phyloP scores from a whole-genome alignment of 64 coral and sea anemone genomes.

The Stichodactyla helianthus region DNA sequence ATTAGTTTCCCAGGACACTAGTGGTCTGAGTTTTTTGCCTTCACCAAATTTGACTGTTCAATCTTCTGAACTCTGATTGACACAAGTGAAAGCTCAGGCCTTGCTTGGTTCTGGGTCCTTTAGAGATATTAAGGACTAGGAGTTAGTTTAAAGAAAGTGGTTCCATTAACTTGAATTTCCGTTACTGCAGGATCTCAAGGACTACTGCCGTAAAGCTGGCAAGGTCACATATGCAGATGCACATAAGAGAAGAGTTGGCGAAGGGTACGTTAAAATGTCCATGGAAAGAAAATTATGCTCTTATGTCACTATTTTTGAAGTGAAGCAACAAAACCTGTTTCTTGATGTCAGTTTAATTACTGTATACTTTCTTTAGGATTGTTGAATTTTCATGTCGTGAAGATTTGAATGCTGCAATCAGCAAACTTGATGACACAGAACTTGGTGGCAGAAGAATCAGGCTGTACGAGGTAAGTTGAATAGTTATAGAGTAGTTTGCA shows the following conservation, averaged over 20 bases:
- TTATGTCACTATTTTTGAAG: too few relatives aligned
- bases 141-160: too few relatives aligned
- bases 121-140: too few relatives aligned
- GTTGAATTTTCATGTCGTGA: constrained; percentile 66
- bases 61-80: too few relatives aligned
- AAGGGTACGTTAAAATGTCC: constrained; percentile 51
- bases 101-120: too few relatives aligned
- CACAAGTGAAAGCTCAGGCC: too few relatives aligned
- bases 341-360: too few relatives aligned
- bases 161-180: not conserved
- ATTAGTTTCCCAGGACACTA: too few relatives aligned
- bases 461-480: constrained; percentile 55
- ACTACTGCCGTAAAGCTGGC: constrained; percentile 74
- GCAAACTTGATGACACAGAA: constrained; percentile 78
- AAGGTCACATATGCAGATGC: constrained; percentile 89
- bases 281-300: too few relatives aligned
- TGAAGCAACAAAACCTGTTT: too few relatives aligned
- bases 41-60: too few relatives aligned
- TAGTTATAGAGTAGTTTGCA: not conserved
- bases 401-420: constrained; percentile 64
- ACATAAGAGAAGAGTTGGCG: constrained; percentile 83
- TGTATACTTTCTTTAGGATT: constrained; percentile 16
- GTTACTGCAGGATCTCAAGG: constrained; percentile 69
- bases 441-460: constrained; percentile 76
- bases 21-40: too few relatives aligned